Conservation (phyloP, 1,140 invertebrate genomes). For the Microvelia longipes region DNA sequence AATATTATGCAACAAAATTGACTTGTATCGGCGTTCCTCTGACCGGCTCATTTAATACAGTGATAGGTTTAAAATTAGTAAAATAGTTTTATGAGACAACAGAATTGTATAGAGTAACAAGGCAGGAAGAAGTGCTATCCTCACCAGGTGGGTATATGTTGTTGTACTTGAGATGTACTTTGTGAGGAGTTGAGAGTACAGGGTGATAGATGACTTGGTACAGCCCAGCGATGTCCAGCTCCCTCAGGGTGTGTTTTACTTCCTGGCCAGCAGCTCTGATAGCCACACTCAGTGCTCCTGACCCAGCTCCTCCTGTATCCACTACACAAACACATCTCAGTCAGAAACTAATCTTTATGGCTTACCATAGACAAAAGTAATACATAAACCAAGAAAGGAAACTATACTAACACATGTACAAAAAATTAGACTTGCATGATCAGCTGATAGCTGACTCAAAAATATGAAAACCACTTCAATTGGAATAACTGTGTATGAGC, state of each 20-base stretch:
- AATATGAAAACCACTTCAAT: too few species aligned
- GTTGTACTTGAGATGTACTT: conserved; percentile 63
- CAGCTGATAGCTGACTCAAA: too few species aligned
- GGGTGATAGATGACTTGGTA: conserved; percentile 79
- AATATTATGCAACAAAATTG: too few species aligned
- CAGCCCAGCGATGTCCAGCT: conserved; percentile 44
- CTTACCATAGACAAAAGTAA: not conserved
- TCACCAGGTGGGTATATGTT: conserved; percentile 45
- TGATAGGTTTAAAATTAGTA: too few species aligned
- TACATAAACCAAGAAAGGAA: not conserved
- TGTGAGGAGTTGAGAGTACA: conserved; percentile 58
- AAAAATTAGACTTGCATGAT: too few species aligned
- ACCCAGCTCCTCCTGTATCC: conserved; percentile 52
- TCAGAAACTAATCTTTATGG: conserved; percentile 12
- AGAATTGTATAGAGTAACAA: too few species aligned
- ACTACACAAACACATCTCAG: conserved; percentile 50
- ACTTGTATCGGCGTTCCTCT: too few species aligned
- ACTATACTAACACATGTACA: too few species aligned
- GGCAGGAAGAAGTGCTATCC: too few species aligned
- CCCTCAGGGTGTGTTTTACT: conserved; percentile 63
- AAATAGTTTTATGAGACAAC: too few species aligned
- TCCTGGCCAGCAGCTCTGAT: conserved; percentile 62
- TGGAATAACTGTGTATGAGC: too few species aligned
- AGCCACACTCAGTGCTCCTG: conserved; percentile 59
- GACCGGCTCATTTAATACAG: too few species aligned